phyloP scores from a whole-genome alignment of 2,797 vertebrate species.

The Todus mexicanus region DNA sequence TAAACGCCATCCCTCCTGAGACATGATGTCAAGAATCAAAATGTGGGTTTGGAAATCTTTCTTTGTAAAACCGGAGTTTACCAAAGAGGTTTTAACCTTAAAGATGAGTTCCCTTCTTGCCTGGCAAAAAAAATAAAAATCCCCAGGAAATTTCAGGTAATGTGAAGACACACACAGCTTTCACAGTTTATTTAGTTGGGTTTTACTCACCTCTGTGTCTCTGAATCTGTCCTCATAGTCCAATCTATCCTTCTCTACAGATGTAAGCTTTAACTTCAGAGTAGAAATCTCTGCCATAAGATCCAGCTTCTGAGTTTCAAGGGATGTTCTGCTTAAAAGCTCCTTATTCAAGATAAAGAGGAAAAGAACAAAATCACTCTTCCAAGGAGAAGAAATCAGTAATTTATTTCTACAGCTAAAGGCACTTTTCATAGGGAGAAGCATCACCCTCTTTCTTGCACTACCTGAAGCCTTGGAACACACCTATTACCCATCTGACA shows the following conservation, averaged over 20 bases:
- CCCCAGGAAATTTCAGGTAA: neutral
- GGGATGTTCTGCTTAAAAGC: conserved; percentile 86
- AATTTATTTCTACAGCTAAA: neutral
- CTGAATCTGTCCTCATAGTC: conserved; percentile 88
- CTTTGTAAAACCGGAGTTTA: neutral
- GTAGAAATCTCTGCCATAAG: conserved; percentile 94
- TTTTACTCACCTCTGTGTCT: conserved; percentile 85
- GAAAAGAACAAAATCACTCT: neutral
- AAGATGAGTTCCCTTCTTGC: neutral
- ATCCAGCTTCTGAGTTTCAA: conserved; percentile 95
- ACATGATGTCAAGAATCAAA: neutral
- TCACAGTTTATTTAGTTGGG: neutral
- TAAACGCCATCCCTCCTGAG: neutral
- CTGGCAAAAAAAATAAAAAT: neutral
- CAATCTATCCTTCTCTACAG: conserved; percentile 86
- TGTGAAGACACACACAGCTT: neutral
- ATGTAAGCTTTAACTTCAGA: conserved; percentile 89
- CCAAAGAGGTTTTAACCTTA: neutral
- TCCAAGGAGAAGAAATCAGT: neutral
- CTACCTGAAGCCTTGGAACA: neutral
- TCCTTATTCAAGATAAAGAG: conserved; percentile 78
- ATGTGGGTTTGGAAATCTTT: neutral
- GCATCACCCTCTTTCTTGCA: neutral
- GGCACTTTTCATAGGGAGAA: neutral
- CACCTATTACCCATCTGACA: neutral